Conservation (phyloP, 2,797 vertebrate genomes). For the Neopelma chrysocephalum region DNA sequence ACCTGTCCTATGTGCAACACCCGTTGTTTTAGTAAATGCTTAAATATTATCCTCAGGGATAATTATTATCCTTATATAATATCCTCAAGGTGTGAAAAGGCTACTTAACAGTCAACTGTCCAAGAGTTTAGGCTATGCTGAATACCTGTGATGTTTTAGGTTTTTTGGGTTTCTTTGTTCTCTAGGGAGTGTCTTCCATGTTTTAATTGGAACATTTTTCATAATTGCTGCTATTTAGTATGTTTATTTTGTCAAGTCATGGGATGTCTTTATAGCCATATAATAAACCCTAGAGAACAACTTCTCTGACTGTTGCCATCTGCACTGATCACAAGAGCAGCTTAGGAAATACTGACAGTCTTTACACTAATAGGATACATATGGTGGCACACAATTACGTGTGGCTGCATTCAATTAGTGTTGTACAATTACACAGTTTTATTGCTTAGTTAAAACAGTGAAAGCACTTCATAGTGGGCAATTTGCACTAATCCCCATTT, state of each 20-base stretch:
- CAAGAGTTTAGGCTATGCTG: not conserved
- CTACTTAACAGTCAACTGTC: not conserved
- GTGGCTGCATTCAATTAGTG: slow-evolving; percentile 81
- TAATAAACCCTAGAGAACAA: slow-evolving; percentile 79
- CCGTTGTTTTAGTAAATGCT: not conserved
- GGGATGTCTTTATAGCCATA: slow-evolving; percentile 77
- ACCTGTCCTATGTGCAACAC: not conserved
- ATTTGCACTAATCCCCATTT: slow-evolving; percentile 78
- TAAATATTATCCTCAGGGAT: not conserved
- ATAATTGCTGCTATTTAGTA: slow-evolving; percentile 77
- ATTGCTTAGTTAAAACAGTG: slow-evolving; percentile 82
- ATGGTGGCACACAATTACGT: slow-evolving; percentile 76
- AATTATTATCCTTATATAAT: not conserved
- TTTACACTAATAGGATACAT: slow-evolving; percentile 80
- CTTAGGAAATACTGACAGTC: slow-evolving; percentile 75
- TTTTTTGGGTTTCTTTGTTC: not conserved
- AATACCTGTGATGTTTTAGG: slow-evolving; percentile 14
- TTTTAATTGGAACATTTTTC: slow-evolving; percentile 75
- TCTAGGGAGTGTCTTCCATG: slow-evolving; percentile 20
- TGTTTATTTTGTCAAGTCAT: slow-evolving; percentile 77
- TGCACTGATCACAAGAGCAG: slow-evolving; percentile 74
- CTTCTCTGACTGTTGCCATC: slow-evolving; percentile 78
- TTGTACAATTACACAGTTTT: slow-evolving; percentile 81
- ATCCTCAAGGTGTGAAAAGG: not conserved
- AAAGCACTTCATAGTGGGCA: slow-evolving; percentile 73